Conservation (phyloP, 2,113 vertebrate genomes). For the Shinisaurus crocodilurus region DNA sequence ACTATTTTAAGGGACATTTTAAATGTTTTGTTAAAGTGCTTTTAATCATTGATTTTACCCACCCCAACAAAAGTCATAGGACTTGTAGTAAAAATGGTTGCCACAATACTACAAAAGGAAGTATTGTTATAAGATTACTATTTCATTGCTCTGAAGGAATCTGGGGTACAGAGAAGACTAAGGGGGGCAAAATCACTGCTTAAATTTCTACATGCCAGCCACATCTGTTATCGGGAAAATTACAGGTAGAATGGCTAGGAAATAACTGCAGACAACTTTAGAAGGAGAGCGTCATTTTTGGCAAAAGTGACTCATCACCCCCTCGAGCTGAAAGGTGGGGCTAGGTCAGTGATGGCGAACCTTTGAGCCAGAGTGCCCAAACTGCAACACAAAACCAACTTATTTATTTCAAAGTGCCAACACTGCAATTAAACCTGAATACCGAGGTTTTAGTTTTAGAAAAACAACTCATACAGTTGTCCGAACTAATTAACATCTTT, state of each 20-base stretch:
- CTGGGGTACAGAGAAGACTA: background rate
- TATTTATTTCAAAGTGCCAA: too few relatives aligned
- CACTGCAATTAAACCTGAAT: too few relatives aligned
- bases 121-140: background rate
- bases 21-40: background rate
- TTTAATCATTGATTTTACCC: background rate
- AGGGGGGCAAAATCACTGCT: background rate
- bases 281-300: background rate
- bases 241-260: background rate
- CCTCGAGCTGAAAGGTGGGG: background rate
- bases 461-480: too few relatives aligned
- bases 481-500: too few relatives aligned
- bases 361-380: too few relatives aligned
- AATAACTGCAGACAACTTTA: background rate
- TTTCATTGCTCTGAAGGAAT: background rate
- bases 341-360: too few relatives aligned
- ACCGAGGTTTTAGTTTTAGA: too few relatives aligned
- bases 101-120: background rate
- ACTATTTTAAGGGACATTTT: background rate
- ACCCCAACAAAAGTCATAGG: background rate
- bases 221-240: background rate
- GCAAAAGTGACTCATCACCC: background rate
- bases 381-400: too few relatives aligned
- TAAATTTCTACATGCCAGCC: background rate
- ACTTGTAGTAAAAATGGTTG: background rate